A percentile compares a stretch with the other conserved stretches of the same genome.
phyloP scores from a whole-genome alignment of 2,113 vertebrate genomes.

The Scartelaos histophorus region DNA sequence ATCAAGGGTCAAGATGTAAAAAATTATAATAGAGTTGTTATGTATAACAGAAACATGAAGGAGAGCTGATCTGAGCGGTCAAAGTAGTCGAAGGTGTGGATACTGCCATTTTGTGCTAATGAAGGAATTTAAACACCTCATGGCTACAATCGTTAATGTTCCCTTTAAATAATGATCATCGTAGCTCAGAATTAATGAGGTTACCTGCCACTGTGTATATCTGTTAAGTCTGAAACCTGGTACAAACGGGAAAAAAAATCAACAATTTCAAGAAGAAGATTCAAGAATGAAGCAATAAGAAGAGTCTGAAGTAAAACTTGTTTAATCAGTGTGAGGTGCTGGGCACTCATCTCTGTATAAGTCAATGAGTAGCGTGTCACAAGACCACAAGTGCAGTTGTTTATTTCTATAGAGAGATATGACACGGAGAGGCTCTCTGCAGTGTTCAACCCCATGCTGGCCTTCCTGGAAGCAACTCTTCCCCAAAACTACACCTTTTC shows the following conservation, averaged over 20 bases:
- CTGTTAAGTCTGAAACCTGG: conserved; percentile 54
- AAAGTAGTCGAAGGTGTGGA: neutral
- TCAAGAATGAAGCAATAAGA: conserved; percentile 41
- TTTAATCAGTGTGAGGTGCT: conserved; percentile 54
- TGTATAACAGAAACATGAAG: neutral
- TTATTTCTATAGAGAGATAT: conserved; percentile 38
- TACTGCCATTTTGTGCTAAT: neutral
- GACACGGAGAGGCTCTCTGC: conserved; percentile 30
- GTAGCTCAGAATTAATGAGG: neutral
- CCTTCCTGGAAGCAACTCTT: conserved; percentile 45
- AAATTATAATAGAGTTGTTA: neutral
- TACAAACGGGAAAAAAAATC: conserved; percentile 32
- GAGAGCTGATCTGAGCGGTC: neutral
- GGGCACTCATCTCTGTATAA: conserved; percentile 39
- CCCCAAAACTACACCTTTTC: conserved; percentile 1
- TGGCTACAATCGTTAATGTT: neutral
- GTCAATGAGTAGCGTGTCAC: conserved; percentile 69
- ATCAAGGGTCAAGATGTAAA: neutral
- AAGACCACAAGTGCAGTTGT: conserved; percentile 46
- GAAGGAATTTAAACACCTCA: conserved; percentile 1
- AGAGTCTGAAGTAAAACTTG: conserved; percentile 44
- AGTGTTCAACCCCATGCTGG: conserved; percentile 16
- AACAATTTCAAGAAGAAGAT: too few species aligned
- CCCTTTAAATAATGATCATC: neutral
- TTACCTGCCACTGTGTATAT: conserved; percentile 6